phyloP scores from a whole-genome alignment of 53 echinoderm and acorn worm species.

The Echinometra lucunter region DNA sequence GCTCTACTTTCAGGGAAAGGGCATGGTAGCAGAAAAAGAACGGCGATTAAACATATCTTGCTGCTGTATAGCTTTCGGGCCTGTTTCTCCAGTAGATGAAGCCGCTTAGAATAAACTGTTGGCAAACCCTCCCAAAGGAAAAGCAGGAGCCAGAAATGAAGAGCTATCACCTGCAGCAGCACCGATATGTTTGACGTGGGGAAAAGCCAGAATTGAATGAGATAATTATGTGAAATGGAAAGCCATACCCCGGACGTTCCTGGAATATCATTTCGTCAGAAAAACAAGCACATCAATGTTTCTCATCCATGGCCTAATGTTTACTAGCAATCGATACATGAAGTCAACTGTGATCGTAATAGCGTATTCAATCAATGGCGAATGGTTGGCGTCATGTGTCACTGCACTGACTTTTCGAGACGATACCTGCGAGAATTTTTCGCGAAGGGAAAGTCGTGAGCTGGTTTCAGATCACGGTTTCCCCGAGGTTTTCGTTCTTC shows the following conservation, averaged over 20 bases:
- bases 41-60: slow-evolving; percentile 2
- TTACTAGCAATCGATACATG: slow-evolving; percentile 14
- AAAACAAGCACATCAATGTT: neutral
- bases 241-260: neutral
- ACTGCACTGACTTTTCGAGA: neutral
- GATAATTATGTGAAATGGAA: neutral
- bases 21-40: slow-evolving; percentile 28
- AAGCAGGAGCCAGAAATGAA: neutral
- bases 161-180: slow-evolving; percentile 26
- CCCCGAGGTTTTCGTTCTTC: neutral
- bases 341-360: slow-evolving; percentile 51
- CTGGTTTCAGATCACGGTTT: neutral
- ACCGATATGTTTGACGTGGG: neutral
- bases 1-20: neutral
- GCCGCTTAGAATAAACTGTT: slow-evolving; percentile 5
- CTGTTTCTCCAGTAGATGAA: slow-evolving; percentile 23
- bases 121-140: slow-evolving; percentile 9
- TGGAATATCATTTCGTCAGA: slow-evolving; percentile 1
- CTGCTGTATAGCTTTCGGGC: neutral
- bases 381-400: slow-evolving; percentile 8
- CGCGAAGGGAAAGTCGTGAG: neutral
- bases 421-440: neutral
- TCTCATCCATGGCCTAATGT: neutral
- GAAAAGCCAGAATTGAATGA: slow-evolving; percentile 19
- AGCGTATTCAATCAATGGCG: slow-evolving; percentile 32